These are phyloP conservation scores for Punctoribates punctum DNA, from an alignment of 2,888 invertebrate genomes.

Conservation along the genomic window DNA sequence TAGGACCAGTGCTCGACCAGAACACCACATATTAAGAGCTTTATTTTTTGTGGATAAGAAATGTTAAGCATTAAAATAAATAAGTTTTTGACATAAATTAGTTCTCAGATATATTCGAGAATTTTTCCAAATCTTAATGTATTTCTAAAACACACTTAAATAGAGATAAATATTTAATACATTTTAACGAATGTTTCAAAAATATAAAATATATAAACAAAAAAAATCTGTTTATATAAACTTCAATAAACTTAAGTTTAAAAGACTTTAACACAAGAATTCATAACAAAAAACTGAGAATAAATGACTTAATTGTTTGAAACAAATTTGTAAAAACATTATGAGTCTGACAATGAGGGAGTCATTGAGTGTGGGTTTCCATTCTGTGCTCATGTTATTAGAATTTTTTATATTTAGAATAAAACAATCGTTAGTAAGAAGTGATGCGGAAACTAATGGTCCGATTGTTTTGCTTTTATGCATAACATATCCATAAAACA, in stretches of 20 bases:
- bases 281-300: not conserved
- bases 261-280: not conserved
- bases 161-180: not conserved
- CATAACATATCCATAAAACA: not conserved
- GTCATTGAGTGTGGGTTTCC: constrained; percentile 4
- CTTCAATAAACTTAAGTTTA: no score
- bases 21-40: not conserved
- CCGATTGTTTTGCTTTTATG: not conserved
- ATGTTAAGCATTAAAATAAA: not conserved
- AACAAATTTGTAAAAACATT: not conserved
- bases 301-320: constrained; percentile 10
- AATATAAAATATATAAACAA: not conserved
- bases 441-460: not conserved
- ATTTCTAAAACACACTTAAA: not conserved
- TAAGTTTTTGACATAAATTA: not conserved
- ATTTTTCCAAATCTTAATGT: not conserved
- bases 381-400: not conserved
- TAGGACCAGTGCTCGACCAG: not conserved
- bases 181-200: not conserved
- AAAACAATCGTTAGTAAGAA: not conserved
- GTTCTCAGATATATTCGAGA: not conserved
- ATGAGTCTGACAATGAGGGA: not conserved
- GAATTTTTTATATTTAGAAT: not conserved
- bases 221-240: no score
- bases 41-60: not conserved